Percentiles rank a stretch among this genome's conserved stretches.
Conservation (phyloP, 1,140 invertebrate species). For the Maconellicoccus hirsutus region DNA sequence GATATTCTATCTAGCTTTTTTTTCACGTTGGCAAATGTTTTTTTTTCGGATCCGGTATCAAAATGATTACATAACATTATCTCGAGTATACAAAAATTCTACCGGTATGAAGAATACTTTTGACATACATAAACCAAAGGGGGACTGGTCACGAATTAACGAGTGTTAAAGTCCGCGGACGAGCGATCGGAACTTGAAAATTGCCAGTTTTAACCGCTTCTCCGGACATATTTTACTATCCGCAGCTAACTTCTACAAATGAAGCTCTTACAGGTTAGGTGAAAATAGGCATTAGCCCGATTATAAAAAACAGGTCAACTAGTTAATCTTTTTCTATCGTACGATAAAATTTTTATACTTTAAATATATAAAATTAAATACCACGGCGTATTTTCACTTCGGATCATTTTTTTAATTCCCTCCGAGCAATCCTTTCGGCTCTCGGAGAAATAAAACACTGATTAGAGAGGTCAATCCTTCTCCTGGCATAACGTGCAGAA, state of each 20-base stretch:
- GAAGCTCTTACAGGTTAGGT: neutral
- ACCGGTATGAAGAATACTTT: neutral
- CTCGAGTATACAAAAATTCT: no score
- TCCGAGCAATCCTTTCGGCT: no score
- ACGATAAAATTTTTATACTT: neutral
- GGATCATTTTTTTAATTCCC: no score
- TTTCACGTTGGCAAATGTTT: no score
- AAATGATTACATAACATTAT: no score
- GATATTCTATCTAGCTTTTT: no score
- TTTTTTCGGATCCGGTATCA: no score
- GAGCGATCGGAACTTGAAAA: neutral
- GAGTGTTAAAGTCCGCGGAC: neutral
- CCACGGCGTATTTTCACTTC: no score
- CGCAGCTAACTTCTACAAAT: neutral
- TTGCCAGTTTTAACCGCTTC: neutral
- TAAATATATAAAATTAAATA: neutral
- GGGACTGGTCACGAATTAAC: neutral
- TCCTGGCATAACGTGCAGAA: no score
- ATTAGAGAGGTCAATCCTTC: no score
- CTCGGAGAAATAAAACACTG: no score
- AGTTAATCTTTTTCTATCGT: neutral
- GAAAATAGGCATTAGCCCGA: slow-evolving; percentile 7
- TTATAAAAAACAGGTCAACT: neutral
- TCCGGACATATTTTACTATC: neutral
- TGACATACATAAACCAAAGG: neutral